Evolutionary conservation across 2,888 invertebrate species (phyloP), one percentile per base, ranked within the genome.

Genomic region (Scaptomyza caliginosa): DNA sequence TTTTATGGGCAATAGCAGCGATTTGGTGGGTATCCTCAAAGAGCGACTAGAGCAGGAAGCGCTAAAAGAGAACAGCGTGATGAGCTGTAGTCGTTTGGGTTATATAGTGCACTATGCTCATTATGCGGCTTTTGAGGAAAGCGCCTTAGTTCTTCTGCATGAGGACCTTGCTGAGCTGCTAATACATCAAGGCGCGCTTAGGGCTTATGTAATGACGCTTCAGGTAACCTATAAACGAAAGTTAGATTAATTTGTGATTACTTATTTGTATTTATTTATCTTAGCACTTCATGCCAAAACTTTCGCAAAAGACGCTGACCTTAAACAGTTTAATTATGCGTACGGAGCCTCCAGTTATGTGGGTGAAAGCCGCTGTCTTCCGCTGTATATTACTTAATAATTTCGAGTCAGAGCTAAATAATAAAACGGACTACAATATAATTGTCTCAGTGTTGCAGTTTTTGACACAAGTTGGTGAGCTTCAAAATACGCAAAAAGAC

Each of bases 401-500:
- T 55, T 91, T 91, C 36, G 78, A 85, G 17, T 70, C 66, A 0
- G 70, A 89, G 7, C 60, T 69, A 2, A 90, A 90, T 70, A 87
- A 89, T 11, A 82, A 84, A 40, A 67, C 75, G 1, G 92, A 92
- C 72, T 77, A 74, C 4, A 79, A 81, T 65, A 88, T 91, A n/a
- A 81, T 91, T 24, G 65, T 55, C 0, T 58, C 83, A 2, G 74
- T 83, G 3, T 39, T 90, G 24, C 87, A 87, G 71, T 79, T 88
- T 59, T 71, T 92, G 4, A 92, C 91, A 49, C 82, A 89, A 42
- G 58, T 93, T 57, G 73, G 74, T 3, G 88, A 89, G 28, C 75
- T 74, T 39, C 87, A 90, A 51, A 66, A 66, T 39, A 39, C 34
- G 0, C 86, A 91, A 71, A 91, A 91, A 59, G 85, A 91, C 13